Evolutionary conservation across 2,113 vertebrate genomes (phyloP), one percentile per base, ranked within the genome.

Genomic region (Hydropotes inermis): DNA sequence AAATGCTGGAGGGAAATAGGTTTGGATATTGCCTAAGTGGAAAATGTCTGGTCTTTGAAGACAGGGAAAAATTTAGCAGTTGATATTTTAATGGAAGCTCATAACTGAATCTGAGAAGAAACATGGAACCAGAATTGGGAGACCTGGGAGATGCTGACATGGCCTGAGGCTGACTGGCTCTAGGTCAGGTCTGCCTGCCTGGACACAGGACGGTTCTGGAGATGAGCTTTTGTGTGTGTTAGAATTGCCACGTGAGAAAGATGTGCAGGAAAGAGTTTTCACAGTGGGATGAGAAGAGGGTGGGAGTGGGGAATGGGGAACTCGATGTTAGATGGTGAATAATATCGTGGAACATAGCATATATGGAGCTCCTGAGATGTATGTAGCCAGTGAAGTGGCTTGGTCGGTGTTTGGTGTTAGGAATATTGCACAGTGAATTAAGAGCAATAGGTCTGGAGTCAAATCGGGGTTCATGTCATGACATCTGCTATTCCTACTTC

Each of bases 21-120:
- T 94, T 95, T 92, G 36, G 30, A 88, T 95, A 21, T 94, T 92
- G 90, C 97, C 58, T 81, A 81, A 39, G 89, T 86, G 57, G 36
- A 81, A 92, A 85, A 50, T 94, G 67, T 78, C 50, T 95, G 61
- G 28, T 67, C 67, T 95, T 95, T 95, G 88, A 93, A 95, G 84
- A 83, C 74, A 50, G 30, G 81, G 79, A 47, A 58, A 88, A 86
- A 96, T 50, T 54, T 82, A 91, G 78, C 52, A 60, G 58, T 95
- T 96, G 54, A 12, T 76, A 96, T 96, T 92, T 96, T 10, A 92
- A n/a, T 89, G 76, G 61, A 89, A 13, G 50, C 23, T 1, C 7
- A n/a, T 84, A 90, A 76, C 28, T 60, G 78, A 94, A 79, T 88
- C 90, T 89, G 91, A 93, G 81, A 91, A 91, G 81, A 95, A 92